These are phyloP conservation scores for Numenius phaeopus DNA, from an alignment of 2,797 vertebrate genomes.

Conservation along the genomic window DNA sequence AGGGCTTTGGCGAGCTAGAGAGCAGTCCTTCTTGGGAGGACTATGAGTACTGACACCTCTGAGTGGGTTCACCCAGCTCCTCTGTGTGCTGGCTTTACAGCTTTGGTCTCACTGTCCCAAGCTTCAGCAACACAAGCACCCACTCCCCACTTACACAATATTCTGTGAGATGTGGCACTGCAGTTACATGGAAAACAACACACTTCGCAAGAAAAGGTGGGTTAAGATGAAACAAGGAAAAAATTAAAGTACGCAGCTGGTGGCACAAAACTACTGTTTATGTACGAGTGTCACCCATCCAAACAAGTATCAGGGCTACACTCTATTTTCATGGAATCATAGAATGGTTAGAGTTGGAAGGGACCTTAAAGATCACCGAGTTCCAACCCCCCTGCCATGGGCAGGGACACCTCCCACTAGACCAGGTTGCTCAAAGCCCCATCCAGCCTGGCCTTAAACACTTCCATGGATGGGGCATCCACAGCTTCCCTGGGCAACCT, in stretches of 20 bases:
- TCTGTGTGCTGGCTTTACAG: not conserved
- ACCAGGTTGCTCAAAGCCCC: too few relatives aligned
- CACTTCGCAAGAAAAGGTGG: not conserved
- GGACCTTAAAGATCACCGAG: too few relatives aligned
- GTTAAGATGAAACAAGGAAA: not conserved
- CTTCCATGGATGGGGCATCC: too few relatives aligned
- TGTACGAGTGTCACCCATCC: not conserved
- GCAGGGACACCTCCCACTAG: too few relatives aligned
- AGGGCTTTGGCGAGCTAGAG: not conserved
- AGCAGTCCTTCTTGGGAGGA: not conserved
- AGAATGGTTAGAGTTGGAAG: too few relatives aligned
- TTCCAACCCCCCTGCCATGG: too few relatives aligned
- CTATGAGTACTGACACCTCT: not conserved
- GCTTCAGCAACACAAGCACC: not conserved
- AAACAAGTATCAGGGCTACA: not conserved
- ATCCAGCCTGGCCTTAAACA: too few relatives aligned
- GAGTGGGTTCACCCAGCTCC: not conserved
- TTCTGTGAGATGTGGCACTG: not conserved
- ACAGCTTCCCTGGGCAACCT: too few relatives aligned
- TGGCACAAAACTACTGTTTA: not conserved
- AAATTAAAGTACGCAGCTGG: not conserved
- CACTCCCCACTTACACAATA: accelerated
- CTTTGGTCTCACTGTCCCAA: not conserved
- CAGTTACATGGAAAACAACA: not conserved
- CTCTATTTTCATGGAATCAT: not conserved